Percentiles rank a stretch among this genome's conserved stretches.
These are phyloP conservation scores for Pimpla rufipes DNA, from an alignment of 2,888 invertebrate species.

Conservation along the genomic window DNA sequence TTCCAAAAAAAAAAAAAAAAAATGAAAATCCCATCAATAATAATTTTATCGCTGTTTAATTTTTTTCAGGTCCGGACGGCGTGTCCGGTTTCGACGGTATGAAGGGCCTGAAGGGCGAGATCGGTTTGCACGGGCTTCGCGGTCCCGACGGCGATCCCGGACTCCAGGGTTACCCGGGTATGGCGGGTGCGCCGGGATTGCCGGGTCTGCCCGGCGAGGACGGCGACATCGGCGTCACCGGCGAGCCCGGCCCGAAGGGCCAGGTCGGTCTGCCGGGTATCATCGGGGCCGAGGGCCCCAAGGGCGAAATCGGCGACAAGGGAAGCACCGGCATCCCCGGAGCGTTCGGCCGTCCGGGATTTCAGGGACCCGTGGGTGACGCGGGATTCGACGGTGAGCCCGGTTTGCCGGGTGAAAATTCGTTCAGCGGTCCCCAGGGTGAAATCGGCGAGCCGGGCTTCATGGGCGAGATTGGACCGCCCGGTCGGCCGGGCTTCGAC, in stretches of 20 bases:
- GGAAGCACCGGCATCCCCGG: constrained; percentile 91
- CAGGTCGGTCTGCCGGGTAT: constrained; percentile 86
- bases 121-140: constrained; percentile 82
- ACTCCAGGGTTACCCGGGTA: constrained; percentile 83
- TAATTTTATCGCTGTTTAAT: too few species aligned
- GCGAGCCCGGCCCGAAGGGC: constrained; percentile 89
- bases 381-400: constrained; percentile 90
- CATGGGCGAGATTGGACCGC: constrained; percentile 89
- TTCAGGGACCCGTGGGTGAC: constrained; percentile 87
- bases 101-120: constrained; percentile 83
- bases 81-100: constrained; percentile 80
- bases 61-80: constrained; percentile 80
- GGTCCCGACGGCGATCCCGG: constrained; percentile 85
- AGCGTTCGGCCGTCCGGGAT: constrained; percentile 87
- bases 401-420: constrained; percentile 89
- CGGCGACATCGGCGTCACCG: constrained; percentile 86
- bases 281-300: constrained; percentile 86
- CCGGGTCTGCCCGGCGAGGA: constrained; percentile 87
- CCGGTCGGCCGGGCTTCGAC: constrained; percentile 90
- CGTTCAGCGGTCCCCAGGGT: constrained; percentile 90
- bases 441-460: constrained; percentile 89
- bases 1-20: too few species aligned
- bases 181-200: constrained; percentile 85
- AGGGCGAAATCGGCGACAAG: constrained; percentile 91
- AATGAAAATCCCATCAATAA: background rate